Base-by-base conservation (phyloP, 2,797 vertebrate species). In the Numenius phaeopus region DNA sequence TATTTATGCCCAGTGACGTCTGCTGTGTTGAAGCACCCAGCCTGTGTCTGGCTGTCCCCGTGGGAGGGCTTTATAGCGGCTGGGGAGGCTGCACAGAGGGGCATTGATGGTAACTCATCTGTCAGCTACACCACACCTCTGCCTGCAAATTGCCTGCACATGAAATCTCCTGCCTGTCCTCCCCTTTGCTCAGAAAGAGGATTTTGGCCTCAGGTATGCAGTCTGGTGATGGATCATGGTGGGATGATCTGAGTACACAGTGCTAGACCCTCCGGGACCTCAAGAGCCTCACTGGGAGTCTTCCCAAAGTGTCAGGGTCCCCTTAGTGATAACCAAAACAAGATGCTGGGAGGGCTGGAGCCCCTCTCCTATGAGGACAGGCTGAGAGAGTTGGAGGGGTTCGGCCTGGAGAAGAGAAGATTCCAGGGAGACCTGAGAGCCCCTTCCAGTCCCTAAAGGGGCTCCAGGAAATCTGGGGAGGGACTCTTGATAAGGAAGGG, bases 51-150 rank as follows among this genome's bases (percentile, higher is more conserved):
- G 12, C 10, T 18, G 10, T 39, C 39, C 52, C 69, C 10, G 2
- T 20, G 47, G 76, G n/a, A 88, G 37, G 32, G 10, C 24, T 77
- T 37, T 19, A 2, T 7, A 8, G 15, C 3, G 21, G 16, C 14
- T 55, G 47, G 24, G 32, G 58, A 29, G 11, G 37, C 59, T 54
- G 32, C 26, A 34, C 8, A 10, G 21, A 2, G 15, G 26, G 19
- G 21, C n/a, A 47, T 11, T 65, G 39, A 9, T 50, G 59, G 64
- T 14, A 85, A 3, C 46, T 32, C 57, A 14, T 29, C 46, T 55
- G 21, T 77, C 77, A 67, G 18, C 16, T 29, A 6, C n/a, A 14
- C 10, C 26, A 1, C 0, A 3, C 2, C 52, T 42, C 16, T 52
- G 76, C n/a, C 64, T 85, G 30, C 30, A 17, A 39, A 37, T 22